Evolutionary conservation across 2,888 invertebrate genomes (phyloP).

Genomic region (Drosophila sordidula): DNA sequence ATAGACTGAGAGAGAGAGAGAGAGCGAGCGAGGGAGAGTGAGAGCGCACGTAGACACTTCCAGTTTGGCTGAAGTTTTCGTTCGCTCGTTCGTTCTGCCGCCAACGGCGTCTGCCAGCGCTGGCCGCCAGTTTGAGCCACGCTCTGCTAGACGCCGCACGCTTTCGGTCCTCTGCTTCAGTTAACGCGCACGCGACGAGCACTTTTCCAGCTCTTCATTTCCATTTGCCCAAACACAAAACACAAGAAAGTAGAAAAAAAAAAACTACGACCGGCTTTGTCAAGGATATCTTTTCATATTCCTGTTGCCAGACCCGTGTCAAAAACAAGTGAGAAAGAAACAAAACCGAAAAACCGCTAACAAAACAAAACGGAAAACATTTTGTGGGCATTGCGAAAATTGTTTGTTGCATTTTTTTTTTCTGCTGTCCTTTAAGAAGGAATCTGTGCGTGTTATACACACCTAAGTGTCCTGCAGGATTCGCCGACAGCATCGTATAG

Average conservation of each 20-base stretch:
- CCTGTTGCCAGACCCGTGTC: constrained; percentile 39
- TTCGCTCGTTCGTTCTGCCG: constrained; percentile 20
- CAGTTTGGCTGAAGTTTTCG: constrained; percentile 34
- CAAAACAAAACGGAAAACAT: constrained; percentile 19
- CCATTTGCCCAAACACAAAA: constrained; percentile 13
- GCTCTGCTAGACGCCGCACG: constrained; percentile 76
- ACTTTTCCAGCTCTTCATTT: constrained; percentile 43
- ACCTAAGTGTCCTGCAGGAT: constrained; percentile 69
- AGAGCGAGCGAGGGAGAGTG: constrained; percentile 20
- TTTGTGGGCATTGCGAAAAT: constrained; percentile 17
- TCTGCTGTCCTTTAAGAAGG: constrained; percentile 17
- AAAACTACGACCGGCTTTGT: constrained; percentile 43
- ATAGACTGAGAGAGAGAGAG: constrained; percentile 6
- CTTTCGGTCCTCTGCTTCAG: constrained; percentile 53
- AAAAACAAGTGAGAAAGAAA: constrained; percentile 17
- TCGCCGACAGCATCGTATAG: constrained; percentile 30
- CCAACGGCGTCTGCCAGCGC: constrained; percentile 41
- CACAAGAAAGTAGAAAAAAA: constrained; percentile 12
- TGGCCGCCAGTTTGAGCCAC: constrained; percentile 78
- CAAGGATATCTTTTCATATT: constrained; percentile 44
- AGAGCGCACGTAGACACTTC: constrained; percentile 27
- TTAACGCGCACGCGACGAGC: constrained; percentile 56
- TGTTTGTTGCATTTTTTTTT: constrained; percentile 13
- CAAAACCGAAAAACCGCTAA: constrained; percentile 1
- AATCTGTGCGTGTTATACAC: constrained; percentile 65